Evolutionary conservation across 2,113 vertebrate genomes (phyloP).

Genomic region (Machaerirhynchus nigripectus): DNA sequence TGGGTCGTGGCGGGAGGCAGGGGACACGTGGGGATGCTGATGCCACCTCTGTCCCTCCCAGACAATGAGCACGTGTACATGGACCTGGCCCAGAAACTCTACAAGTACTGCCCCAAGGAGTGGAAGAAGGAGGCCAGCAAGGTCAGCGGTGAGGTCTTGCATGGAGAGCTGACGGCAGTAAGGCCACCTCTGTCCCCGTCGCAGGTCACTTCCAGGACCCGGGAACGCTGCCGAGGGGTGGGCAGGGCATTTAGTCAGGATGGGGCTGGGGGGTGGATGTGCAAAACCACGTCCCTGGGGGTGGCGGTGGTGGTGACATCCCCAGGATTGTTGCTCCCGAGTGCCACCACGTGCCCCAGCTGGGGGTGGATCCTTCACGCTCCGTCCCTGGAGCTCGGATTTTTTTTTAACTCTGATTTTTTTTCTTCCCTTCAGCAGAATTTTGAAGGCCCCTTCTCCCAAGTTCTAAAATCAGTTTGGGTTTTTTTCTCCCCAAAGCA

Average conservation of each 20-base stretch:
- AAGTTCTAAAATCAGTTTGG: not conserved
- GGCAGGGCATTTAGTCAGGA: not conserved
- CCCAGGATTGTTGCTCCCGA: not conserved
- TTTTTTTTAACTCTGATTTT: not conserved
- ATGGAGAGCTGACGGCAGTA: slow-evolving; percentile 71
- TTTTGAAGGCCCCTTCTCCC: not conserved
- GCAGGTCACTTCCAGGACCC: slow-evolving; percentile 56
- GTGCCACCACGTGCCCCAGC: not conserved
- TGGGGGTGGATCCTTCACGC: rapidly evolving
- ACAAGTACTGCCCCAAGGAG: slow-evolving; percentile 98
- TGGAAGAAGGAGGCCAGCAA: slow-evolving; percentile 99
- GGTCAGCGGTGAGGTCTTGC: slow-evolving; percentile 80
- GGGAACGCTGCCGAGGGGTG: not conserved
- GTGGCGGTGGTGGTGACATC: not conserved
- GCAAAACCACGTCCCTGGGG: not conserved
- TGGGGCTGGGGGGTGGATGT: not conserved
- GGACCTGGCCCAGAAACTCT: slow-evolving; percentile 96
- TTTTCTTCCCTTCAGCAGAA: not conserved
- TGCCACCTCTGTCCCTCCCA: slow-evolving; percentile 47
- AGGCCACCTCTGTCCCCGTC: slow-evolving; percentile 53
- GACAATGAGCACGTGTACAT: slow-evolving; percentile 99
- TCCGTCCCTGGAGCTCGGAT: not conserved
- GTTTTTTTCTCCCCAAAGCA: not conserved
- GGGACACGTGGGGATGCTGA: not conserved
- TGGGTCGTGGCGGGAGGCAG: not conserved